Evolutionary conservation across 2,888 invertebrate species (phyloP).

Genomic region (Scaptomyza parva): DNA sequence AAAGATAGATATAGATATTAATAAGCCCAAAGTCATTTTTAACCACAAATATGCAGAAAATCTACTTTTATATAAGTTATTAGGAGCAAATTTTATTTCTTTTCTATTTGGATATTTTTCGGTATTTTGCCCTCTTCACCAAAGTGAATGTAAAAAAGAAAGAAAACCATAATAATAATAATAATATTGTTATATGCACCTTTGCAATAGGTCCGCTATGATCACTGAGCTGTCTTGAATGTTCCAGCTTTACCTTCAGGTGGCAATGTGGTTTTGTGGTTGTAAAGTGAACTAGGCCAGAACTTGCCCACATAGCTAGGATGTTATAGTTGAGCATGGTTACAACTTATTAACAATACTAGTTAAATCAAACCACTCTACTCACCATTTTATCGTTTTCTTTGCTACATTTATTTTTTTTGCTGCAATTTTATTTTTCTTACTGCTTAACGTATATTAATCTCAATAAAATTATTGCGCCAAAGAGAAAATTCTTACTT

Average conservation of each 20-base stretch:
- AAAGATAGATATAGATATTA: slow-evolving; percentile 1
- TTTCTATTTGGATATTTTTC: slow-evolving; percentile 28
- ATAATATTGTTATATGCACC: slow-evolving; percentile 30
- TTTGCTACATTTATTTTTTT: no score
- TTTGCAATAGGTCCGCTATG: slow-evolving; percentile 51
- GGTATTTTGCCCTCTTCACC: slow-evolving; percentile 25
- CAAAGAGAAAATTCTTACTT: no score
- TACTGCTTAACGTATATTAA: no score
- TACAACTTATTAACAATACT: not conserved
- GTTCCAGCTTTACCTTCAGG: slow-evolving; percentile 30
- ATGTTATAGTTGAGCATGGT: slow-evolving; percentile 16
- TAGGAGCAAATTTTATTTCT: slow-evolving; percentile 28
- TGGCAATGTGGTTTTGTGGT: slow-evolving; percentile 59
- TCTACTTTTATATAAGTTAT: slow-evolving; percentile 57
- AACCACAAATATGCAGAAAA: slow-evolving; percentile 41
- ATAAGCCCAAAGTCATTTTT: slow-evolving; percentile 11
- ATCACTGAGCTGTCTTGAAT: slow-evolving; percentile 54
- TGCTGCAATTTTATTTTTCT: no score
- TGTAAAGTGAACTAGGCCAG: slow-evolving; percentile 36
- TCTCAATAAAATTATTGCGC: no score
- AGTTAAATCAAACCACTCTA: not conserved
- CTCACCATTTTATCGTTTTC: not conserved
- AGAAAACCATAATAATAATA: slow-evolving; percentile 37
- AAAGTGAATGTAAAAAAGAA: slow-evolving; percentile 22
- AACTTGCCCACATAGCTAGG: slow-evolving; percentile 21